These are phyloP conservation scores for Mystacornis crossleyi DNA, from an alignment of 2,113 vertebrate genomes.

Conservation along the genomic window DNA sequence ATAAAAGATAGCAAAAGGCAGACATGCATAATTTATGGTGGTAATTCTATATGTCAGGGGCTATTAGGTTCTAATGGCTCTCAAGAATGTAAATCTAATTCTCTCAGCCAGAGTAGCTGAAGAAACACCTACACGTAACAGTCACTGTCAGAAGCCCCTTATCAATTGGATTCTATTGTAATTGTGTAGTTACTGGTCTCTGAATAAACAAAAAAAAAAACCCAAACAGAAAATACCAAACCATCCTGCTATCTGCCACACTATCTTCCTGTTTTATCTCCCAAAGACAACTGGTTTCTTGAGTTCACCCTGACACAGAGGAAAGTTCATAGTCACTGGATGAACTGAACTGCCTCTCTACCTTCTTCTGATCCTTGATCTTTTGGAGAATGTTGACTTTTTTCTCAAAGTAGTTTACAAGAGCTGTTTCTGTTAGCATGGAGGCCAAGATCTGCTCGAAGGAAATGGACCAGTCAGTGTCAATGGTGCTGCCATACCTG, in stretches of 20 bases:
- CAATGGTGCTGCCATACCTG: slow-evolving; percentile 78
- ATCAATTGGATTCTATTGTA: slow-evolving; percentile 28
- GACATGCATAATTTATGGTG: slow-evolving; percentile 57
- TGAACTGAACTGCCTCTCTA: slow-evolving; percentile 90
- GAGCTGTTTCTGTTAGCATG: slow-evolving; percentile 88
- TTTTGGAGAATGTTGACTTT: slow-evolving; percentile 83
- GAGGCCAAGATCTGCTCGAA: slow-evolving; percentile 98
- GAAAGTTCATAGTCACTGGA: slow-evolving; percentile 88
- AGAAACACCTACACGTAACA: slow-evolving; percentile 36
- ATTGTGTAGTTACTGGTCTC: slow-evolving; percentile 36
- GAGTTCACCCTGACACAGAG: slow-evolving; percentile 76
- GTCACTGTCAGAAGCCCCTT: slow-evolving; percentile 53
- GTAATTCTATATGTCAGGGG: slow-evolving; percentile 20
- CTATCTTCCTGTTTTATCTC: not conserved
- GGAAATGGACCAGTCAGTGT: slow-evolving; percentile 93
- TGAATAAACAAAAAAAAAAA: not conserved
- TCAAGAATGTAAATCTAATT: slow-evolving; percentile 35
- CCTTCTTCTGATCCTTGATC: slow-evolving; percentile 86
- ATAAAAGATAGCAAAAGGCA: slow-evolving; percentile 55
- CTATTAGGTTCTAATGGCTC: slow-evolving; percentile 40
- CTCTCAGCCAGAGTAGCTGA: slow-evolving; percentile 24
- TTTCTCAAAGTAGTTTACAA: slow-evolving; percentile 95
- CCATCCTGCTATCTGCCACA: slow-evolving; percentile 41
- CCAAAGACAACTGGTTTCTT: not conserved
- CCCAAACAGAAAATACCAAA: slow-evolving; percentile 24